Evolutionary conservation across 2,888 invertebrate species (phyloP).

Genomic region (Syrphus vitripennis): DNA sequence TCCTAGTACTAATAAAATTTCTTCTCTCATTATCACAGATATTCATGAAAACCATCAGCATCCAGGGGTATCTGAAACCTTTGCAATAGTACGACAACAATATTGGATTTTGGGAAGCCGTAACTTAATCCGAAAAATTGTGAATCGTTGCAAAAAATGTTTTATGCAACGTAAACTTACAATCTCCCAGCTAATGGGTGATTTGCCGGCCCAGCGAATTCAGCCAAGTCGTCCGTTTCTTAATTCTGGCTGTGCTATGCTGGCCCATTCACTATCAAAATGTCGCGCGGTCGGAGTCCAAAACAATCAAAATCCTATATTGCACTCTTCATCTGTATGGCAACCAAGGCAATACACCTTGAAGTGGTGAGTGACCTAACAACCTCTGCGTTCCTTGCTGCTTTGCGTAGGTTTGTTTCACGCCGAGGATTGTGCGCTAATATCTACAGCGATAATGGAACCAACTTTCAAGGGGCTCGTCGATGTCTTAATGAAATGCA

Average conservation of each 20-base stretch:
- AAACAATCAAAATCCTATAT: too few relatives aligned
- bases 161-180: too few relatives aligned
- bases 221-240: conserved; percentile 1
- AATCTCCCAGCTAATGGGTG: conserved; percentile 33
- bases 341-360: too few relatives aligned
- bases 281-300: too few relatives aligned
- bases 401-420: conserved; percentile 19
- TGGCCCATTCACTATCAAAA: too few relatives aligned
- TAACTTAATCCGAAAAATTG: too few relatives aligned
- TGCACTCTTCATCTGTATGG: too few relatives aligned
- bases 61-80: conserved; percentile 1
- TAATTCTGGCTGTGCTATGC: conserved; percentile 29
- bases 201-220: conserved; percentile 18
- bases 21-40: conserved; percentile 4
- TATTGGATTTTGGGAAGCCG: too few relatives aligned
- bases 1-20: neutral
- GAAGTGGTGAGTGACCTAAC: too few relatives aligned
- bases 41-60: conserved; percentile 15
- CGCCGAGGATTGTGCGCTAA: conserved; percentile 23
- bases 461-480: conserved; percentile 30
- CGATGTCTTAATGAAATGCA: too few relatives aligned
- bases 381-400: conserved; percentile 24
- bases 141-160: too few relatives aligned
- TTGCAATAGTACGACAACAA: neutral
- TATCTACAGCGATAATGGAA: conserved; percentile 41